Conservation (phyloP, 2,113 vertebrate species). For the Antigone vipio region DNA sequence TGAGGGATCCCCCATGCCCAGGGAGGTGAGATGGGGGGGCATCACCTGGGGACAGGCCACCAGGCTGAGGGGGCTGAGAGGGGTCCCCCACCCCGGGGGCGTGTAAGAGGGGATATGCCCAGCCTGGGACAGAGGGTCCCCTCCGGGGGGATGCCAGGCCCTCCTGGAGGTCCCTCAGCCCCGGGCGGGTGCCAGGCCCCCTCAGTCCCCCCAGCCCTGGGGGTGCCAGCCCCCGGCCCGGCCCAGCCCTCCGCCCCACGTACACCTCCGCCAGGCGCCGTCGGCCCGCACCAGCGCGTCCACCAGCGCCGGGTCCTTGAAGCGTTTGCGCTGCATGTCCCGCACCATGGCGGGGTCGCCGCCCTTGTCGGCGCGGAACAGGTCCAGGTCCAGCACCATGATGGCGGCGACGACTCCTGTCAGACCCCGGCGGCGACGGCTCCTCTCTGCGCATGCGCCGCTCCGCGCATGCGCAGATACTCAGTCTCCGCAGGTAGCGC, state of each 20-base stretch:
- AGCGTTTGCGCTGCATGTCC: conserved; percentile 87
- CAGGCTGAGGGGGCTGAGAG: not conserved
- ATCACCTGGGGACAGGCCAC: not conserved
- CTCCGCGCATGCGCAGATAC: not conserved
- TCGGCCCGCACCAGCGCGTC: conserved; percentile 88
- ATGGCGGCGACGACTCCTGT: not conserved
- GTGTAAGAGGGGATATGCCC: too few relatives aligned
- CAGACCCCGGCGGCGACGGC: not conserved
- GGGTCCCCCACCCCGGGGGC: not conserved
- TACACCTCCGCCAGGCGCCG: conserved; percentile 92
- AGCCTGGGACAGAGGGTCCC: not conserved
- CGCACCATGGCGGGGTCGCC: conserved; percentile 87
- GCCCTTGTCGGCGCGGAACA: conserved; percentile 92
- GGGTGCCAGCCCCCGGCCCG: not conserved
- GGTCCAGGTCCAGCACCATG: conserved; percentile 94
- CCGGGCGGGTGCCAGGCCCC: not conserved
- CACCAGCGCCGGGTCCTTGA: conserved; percentile 91
- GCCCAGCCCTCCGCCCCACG: conserved; percentile 28
- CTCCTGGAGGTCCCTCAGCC: not conserved
- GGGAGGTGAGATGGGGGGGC: not conserved
- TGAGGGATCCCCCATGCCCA: too few relatives aligned
- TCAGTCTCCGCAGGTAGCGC: too few relatives aligned
- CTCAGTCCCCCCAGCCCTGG: too few relatives aligned
- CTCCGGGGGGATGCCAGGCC: too few relatives aligned
- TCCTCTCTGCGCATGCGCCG: not conserved